Conservation (phyloP, 2,888 invertebrate genomes). For the Pyrrhia umbra region DNA sequence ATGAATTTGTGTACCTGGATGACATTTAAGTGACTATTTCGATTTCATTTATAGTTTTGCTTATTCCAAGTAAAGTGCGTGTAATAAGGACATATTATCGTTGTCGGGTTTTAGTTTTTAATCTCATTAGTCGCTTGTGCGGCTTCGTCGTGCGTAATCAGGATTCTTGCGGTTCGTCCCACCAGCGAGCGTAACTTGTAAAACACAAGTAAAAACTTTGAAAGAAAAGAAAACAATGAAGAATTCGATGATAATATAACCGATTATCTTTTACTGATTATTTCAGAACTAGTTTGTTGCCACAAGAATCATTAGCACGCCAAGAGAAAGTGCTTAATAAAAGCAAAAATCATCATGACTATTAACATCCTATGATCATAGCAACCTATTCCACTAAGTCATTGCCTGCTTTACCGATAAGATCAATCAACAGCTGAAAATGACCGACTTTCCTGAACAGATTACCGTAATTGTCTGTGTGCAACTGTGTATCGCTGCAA, state of each 20-base stretch:
- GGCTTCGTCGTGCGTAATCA: slow-evolving; percentile 47
- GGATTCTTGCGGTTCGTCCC: slow-evolving; percentile 27
- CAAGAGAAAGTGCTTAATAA: background rate
- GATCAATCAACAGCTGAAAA: background rate
- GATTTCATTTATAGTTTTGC: background rate
- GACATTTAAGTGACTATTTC: background rate
- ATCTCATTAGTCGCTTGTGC: slow-evolving; percentile 43
- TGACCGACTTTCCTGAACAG: background rate
- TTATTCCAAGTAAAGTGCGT: slow-evolving; percentile 4
- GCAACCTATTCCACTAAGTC: background rate
- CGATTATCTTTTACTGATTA: background rate
- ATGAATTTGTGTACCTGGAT: background rate
- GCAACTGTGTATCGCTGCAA: too few relatives aligned
- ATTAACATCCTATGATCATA: background rate
- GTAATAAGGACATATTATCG: slow-evolving; percentile 21
- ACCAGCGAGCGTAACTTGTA: slow-evolving; percentile 1
- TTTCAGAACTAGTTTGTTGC: background rate
- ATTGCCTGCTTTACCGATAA: background rate
- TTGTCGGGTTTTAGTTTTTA: slow-evolving; percentile 36
- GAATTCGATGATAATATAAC: background rate
- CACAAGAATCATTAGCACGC: background rate
- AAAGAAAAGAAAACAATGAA: background rate
- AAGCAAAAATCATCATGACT: background rate
- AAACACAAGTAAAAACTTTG: background rate
- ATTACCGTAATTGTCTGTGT: slow-evolving; percentile 9